A percentile compares a stretch with the other conserved stretches of the same genome.
Conservation (phyloP, 1,140 invertebrate genomes). For the Polyergus mexicanus region DNA sequence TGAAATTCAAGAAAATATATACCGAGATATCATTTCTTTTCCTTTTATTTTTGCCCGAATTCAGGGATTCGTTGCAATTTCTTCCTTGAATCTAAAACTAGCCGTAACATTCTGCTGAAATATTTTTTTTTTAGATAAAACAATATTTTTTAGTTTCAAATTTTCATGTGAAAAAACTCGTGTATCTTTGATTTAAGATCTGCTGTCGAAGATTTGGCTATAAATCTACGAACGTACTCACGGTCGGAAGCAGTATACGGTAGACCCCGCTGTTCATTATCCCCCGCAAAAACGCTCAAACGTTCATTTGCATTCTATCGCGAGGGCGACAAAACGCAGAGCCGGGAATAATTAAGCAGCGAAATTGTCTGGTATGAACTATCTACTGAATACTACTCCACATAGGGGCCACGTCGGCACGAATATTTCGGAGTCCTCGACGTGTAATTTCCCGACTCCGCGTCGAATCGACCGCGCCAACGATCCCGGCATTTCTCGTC, state of each 20-base stretch:
- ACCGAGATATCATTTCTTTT: not conserved
- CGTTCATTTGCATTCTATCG: slow-evolving; percentile 60
- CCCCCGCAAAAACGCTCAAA: slow-evolving; percentile 50
- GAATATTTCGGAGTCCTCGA: slow-evolving; percentile 24
- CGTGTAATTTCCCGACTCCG: slow-evolving; percentile 30
- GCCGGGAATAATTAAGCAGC: slow-evolving; percentile 60
- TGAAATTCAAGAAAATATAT: not conserved
- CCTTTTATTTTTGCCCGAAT: not conserved
- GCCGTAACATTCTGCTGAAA: not conserved
- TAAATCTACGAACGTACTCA: slow-evolving; percentile 9
- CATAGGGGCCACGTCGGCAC: slow-evolving; percentile 13
- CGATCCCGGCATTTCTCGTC: not conserved
- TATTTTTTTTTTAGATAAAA: slow-evolving; percentile 16
- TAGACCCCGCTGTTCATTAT: slow-evolving; percentile 46
- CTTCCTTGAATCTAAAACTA: not conserved
- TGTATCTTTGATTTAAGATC: not conserved
- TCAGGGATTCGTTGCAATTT: not conserved
- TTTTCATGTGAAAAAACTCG: not conserved
- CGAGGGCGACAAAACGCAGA: slow-evolving; percentile 49
- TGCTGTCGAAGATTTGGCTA: slow-evolving; percentile 7
- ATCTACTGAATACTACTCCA: slow-evolving; percentile 52
- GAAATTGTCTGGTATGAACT: slow-evolving; percentile 61
- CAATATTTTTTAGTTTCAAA: slow-evolving; percentile 1
- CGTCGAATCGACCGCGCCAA: not conserved
- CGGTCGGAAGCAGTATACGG: not conserved